Percentiles rank a stretch among this genome's conserved stretches.
Evolutionary conservation across 2,888 invertebrate species (phyloP).

Genomic region (Rhorus exstirpatorius): DNA sequence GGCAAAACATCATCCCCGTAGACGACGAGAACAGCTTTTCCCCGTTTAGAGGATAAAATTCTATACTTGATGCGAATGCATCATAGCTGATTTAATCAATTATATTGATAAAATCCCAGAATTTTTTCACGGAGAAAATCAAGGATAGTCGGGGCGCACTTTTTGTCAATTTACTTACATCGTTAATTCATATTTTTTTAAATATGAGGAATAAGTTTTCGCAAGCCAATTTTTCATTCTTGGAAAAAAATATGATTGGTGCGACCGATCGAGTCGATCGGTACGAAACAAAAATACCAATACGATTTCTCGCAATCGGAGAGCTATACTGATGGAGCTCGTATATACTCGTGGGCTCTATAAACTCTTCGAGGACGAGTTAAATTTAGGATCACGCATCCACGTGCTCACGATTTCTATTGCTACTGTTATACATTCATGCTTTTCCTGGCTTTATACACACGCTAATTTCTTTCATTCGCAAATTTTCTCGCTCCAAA

Average conservation of each 20-base stretch:
- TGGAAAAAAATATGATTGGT: neutral
- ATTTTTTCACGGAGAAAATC: no score
- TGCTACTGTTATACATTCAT: constrained; percentile 45
- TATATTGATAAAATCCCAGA: no score
- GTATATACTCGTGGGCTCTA: constrained; percentile 1
- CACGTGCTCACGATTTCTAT: constrained; percentile 58
- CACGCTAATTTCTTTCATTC: neutral
- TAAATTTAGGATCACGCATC: constrained; percentile 78
- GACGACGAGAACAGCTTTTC: constrained; percentile 10
- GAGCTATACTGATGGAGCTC: constrained; percentile 15
- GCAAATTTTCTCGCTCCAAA: neutral
- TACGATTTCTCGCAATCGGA: constrained; percentile 21
- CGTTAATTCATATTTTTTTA: no score
- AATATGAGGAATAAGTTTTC: no score
- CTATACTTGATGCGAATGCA: neutral
- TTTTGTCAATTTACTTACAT: no score
- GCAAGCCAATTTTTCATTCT: no score
- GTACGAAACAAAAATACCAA: constrained; percentile 28
- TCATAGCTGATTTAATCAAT: no score
- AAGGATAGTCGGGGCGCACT: no score
- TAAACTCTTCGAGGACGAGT: constrained; percentile 53
- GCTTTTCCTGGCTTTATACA: constrained; percentile 20
- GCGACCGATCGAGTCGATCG: neutral
- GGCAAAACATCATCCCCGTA: constrained; percentile 10
- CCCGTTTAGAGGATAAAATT: constrained; percentile 13